A percentile compares a stretch with the other conserved stretches of the same genome.
These are phyloP conservation scores for Selene dorsalis DNA, from an alignment of 2,797 vertebrate species.

Conservation along the genomic window DNA sequence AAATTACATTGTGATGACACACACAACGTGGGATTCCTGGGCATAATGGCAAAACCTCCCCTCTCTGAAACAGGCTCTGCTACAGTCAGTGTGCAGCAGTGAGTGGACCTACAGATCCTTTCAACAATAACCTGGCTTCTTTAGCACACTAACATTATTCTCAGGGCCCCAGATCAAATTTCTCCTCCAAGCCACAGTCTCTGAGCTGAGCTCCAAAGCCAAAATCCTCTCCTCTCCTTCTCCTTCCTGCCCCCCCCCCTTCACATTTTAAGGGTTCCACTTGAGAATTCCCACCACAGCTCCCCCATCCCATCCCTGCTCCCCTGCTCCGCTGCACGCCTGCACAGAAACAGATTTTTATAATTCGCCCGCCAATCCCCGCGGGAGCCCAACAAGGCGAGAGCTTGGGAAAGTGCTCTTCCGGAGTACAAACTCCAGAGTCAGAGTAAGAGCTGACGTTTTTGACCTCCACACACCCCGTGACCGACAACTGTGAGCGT, in stretches of 20 bases:
- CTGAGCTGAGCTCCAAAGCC: slow-evolving; percentile 57
- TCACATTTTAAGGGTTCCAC: slow-evolving; percentile 71
- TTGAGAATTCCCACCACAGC: slow-evolving; percentile 79
- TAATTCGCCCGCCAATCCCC: slow-evolving; percentile 78
- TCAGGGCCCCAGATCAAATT: slow-evolving; percentile 67
- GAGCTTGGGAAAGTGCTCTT: slow-evolving; percentile 88
- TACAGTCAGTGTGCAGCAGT: slow-evolving; percentile 32
- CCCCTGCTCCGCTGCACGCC: slow-evolving; percentile 61
- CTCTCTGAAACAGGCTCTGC: slow-evolving; percentile 41
- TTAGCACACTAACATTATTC: slow-evolving; percentile 67
- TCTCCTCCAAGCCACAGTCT: slow-evolving; percentile 66
- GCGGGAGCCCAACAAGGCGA: slow-evolving; percentile 75
- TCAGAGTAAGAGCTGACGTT: slow-evolving; percentile 47
- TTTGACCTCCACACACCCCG: slow-evolving; percentile 75
- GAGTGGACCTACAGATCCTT: slow-evolving; percentile 47
- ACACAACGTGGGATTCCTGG: slow-evolving; percentile 42
- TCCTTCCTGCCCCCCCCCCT: slow-evolving; percentile 50
- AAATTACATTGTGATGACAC: slow-evolving; percentile 58
- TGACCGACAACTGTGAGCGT: slow-evolving; percentile 62
- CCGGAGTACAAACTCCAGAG: slow-evolving; percentile 81
- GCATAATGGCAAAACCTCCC: slow-evolving; percentile 55
- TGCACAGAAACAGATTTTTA: slow-evolving; percentile 80
- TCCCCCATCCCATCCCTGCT: slow-evolving; percentile 67
- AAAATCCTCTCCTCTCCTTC: slow-evolving; percentile 59
- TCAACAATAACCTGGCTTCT: slow-evolving; percentile 66